Evolutionary conservation across 2,113 vertebrate genomes (phyloP).

Genomic region (Tupaia chinensis): DNA sequence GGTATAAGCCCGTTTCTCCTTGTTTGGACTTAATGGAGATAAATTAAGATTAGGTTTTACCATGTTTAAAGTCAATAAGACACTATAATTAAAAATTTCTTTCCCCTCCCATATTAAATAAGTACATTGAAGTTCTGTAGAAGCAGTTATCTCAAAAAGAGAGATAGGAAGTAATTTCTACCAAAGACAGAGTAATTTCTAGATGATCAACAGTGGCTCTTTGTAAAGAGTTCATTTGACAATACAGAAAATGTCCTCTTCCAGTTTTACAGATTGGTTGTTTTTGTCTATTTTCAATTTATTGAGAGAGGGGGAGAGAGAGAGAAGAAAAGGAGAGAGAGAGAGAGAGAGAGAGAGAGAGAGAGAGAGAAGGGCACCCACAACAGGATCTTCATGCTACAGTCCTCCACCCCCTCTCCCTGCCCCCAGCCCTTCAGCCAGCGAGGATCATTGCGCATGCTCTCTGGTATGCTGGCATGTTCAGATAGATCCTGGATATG

Average conservation of each 20-base stretch:
- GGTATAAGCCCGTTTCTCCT: constrained; percentile 21
- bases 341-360: too few relatives aligned
- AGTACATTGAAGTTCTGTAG: neutral
- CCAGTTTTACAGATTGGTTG: neutral
- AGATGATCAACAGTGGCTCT: neutral
- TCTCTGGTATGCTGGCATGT: too few relatives aligned
- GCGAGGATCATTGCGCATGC: too few relatives aligned
- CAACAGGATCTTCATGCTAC: too few relatives aligned
- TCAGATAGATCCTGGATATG: too few relatives aligned
- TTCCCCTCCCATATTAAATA: neutral
- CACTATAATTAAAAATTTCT: neutral
- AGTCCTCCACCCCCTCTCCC: too few relatives aligned
- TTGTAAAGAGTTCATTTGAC: neutral
- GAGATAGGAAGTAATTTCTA: constrained; percentile 42
- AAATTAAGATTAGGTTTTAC: constrained; percentile 55
- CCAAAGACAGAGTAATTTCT: constrained; percentile 27
- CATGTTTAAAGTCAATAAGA: constrained; percentile 39
- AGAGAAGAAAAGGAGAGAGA: too few relatives aligned
- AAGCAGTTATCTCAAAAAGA: constrained; percentile 6
- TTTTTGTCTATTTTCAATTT: neutral
- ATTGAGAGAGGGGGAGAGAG: too few relatives aligned
- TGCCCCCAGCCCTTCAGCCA: too few relatives aligned
- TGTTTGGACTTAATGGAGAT: constrained; percentile 2
- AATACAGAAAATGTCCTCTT: neutral
- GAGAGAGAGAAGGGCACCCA: too few relatives aligned